Evolutionary conservation across 2,888 invertebrate species (phyloP).

Genomic region (Chironomus tentans): DNA sequence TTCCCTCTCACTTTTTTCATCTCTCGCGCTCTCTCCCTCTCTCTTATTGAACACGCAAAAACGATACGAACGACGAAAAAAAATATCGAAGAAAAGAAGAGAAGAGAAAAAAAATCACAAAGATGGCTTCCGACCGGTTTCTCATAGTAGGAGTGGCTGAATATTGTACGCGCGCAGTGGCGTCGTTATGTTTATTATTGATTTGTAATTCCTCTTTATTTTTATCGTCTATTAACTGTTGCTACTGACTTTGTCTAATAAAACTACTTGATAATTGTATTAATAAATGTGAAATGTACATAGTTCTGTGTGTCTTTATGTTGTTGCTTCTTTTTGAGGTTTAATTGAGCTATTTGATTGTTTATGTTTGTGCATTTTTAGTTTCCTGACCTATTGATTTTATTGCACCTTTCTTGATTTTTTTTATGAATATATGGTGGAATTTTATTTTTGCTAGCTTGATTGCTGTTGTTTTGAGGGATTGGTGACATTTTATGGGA

Average conservation of each 20-base stretch:
- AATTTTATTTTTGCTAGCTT: no score
- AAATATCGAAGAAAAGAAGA: neutral
- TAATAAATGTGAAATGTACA: neutral
- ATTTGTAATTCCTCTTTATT: neutral
- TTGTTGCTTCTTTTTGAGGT: neutral
- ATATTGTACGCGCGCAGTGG: slow-evolving; percentile 5
- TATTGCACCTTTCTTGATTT: neutral
- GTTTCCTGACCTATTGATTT: neutral
- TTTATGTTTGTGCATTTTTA: neutral
- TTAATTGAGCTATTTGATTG: neutral
- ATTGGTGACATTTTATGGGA: no score
- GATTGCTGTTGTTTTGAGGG: no score
- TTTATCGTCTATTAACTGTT: neutral
- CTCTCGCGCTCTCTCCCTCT: neutral
- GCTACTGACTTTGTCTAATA: neutral
- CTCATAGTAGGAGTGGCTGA: slow-evolving; percentile 9
- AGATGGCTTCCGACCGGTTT: slow-evolving; percentile 12
- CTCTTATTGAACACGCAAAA: neutral
- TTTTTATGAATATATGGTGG: neutral
- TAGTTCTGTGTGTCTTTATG: neutral
- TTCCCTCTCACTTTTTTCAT: neutral
- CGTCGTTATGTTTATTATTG: neutral
- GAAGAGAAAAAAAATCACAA: neutral
- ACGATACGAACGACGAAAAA: neutral
- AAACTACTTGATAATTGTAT: slow-evolving; percentile 24